These are phyloP conservation scores for Ophion slaviceki DNA, from an alignment of 2,888 invertebrate genomes.

Conservation along the genomic window DNA sequence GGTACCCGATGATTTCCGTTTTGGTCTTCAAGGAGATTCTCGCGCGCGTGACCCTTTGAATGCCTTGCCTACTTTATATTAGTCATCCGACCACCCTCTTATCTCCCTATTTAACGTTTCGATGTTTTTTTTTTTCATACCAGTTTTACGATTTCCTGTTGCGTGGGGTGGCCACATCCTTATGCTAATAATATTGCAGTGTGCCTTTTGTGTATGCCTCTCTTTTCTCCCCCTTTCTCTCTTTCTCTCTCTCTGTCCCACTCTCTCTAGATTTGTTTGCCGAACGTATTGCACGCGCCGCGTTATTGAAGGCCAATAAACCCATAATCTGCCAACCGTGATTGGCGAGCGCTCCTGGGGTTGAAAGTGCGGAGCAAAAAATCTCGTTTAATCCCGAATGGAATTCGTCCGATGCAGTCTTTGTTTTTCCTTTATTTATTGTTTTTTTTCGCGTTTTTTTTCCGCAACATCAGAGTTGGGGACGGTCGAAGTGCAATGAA, in stretches of 20 bases:
- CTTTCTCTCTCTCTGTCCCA: conserved; percentile 50
- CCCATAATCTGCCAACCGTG: conserved; percentile 64
- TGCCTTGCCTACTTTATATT: conserved; percentile 74
- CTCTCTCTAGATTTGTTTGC: conserved; percentile 56
- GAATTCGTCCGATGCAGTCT: conserved; percentile 15
- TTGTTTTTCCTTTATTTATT: neutral
- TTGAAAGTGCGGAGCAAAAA: conserved; percentile 29
- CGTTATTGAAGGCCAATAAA: conserved; percentile 69
- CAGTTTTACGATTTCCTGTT: conserved; percentile 78
- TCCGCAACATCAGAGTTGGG: neutral
- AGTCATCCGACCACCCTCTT: conserved; percentile 70
- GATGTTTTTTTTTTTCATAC: conserved; percentile 77
- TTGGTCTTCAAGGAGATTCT: conserved; percentile 52
- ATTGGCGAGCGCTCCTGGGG: conserved; percentile 38
- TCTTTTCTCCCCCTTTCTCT: neutral
- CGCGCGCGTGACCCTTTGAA: conserved; percentile 80
- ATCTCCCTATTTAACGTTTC: conserved; percentile 75
- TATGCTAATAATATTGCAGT: conserved; percentile 71
- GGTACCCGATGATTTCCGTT: conserved; percentile 29
- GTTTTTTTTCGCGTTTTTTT: no score
- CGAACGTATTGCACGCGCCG: conserved; percentile 69
- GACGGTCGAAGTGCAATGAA: neutral
- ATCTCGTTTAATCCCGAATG: conserved; percentile 17
- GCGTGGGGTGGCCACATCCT: conserved; percentile 65
- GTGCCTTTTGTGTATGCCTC: conserved; percentile 14